Evolutionary conservation across 2,797 vertebrate genomes (phyloP).

Genomic region (Galaxias olidus): DNA sequence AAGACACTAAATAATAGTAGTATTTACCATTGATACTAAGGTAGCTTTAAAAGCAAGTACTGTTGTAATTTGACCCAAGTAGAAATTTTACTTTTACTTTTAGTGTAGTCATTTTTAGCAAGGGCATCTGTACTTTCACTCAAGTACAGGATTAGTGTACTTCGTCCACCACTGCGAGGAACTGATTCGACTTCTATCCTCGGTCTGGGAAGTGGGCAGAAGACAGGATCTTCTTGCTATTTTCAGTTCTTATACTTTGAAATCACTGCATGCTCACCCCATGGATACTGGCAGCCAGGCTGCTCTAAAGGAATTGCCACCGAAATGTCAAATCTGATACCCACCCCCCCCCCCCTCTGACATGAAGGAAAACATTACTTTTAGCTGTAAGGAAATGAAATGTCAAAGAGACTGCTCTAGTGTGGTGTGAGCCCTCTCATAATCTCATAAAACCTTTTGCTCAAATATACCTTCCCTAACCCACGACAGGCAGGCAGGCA

Average conservation of each 20-base stretch:
- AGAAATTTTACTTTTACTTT: no score
- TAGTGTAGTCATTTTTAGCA: no score
- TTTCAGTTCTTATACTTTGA: slow-evolving; percentile 35
- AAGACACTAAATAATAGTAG: no score
- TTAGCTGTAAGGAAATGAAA: slow-evolving; percentile 57
- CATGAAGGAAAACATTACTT: slow-evolving; percentile 60
- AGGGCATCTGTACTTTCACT: no score
- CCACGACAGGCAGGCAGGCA: slow-evolving; percentile 4
- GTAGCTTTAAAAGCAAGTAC: no score
- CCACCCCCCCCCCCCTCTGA: slow-evolving; percentile 45
- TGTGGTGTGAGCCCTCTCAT: slow-evolving; percentile 26
- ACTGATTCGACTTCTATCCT: slow-evolving; percentile 11
- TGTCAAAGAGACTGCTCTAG: slow-evolving; percentile 53
- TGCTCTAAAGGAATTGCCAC: slow-evolving; percentile 49
- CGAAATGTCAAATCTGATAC: slow-evolving; percentile 60
- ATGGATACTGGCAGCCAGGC: slow-evolving; percentile 57
- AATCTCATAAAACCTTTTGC: slow-evolving; percentile 52
- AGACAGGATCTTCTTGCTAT: slow-evolving; percentile 41
- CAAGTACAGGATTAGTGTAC: no score
- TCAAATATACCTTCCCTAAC: slow-evolving; percentile 9
- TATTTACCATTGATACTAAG: no score
- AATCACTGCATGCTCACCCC: slow-evolving; percentile 55
- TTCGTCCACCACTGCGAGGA: no score
- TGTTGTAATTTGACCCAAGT: no score
- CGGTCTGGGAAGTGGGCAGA: slow-evolving; percentile 24